A percentile compares a stretch with the other conserved stretches of the same genome.
Conservation (phyloP, 2,113 vertebrate species). For the Pterophyllum scalare region DNA sequence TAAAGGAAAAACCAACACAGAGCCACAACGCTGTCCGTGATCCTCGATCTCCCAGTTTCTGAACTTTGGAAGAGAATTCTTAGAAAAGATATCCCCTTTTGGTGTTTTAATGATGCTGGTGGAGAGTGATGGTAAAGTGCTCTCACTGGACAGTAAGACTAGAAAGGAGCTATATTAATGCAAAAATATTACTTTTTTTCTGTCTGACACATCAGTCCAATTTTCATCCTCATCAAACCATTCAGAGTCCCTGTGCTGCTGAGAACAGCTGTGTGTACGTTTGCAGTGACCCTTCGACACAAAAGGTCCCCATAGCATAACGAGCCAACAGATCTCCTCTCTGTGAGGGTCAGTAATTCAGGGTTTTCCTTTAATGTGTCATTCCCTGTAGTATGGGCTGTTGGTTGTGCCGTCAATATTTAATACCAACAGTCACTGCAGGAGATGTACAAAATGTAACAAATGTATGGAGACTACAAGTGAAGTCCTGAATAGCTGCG, state of each 20-base stretch:
- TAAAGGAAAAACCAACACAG: background rate
- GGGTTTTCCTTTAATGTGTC: background rate
- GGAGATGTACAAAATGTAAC: background rate
- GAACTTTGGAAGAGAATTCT: background rate
- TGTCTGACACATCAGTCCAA: background rate
- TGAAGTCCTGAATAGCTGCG: background rate
- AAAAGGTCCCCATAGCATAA: background rate
- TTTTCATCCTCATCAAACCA: background rate
- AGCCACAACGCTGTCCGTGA: too few relatives aligned
- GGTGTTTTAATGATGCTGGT: background rate
- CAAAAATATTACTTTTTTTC: background rate
- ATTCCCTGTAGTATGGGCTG: fast-evolving
- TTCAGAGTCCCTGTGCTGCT: background rate
- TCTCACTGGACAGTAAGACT: background rate
- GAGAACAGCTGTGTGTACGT: background rate
- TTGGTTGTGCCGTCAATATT: background rate
- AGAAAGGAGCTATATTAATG: background rate
- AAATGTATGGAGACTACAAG: background rate
- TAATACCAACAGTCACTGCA: background rate
- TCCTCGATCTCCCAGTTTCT: background rate
- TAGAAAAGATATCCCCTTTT: background rate
- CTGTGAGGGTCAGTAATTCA: background rate
- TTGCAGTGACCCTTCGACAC: background rate
- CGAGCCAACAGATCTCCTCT: background rate
- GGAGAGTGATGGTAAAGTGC: background rate